Conservation (phyloP, 2,888 invertebrate species). For the Tromatobia lineatoria region DNA sequence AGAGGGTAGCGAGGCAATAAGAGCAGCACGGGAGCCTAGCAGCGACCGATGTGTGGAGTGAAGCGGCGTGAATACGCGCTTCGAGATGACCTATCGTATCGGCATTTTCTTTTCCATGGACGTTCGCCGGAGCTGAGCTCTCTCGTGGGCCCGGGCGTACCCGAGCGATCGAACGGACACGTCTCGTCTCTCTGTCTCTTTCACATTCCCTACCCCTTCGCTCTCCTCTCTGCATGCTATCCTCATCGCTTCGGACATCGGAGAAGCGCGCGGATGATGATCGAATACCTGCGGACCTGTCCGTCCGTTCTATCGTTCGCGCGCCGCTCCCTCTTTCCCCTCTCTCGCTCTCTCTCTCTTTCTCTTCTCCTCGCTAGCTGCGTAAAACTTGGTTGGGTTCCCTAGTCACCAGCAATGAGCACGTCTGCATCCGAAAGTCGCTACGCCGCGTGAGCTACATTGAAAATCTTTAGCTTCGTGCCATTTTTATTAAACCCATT, state of each 20-base stretch:
- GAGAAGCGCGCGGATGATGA: slow-evolving; percentile 58
- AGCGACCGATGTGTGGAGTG: slow-evolving; percentile 41
- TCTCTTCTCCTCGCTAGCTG: background rate
- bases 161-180: slow-evolving; percentile 66
- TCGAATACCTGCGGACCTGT: slow-evolving; percentile 66
- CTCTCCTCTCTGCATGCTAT: slow-evolving; percentile 40
- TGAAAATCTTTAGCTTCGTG: background rate
- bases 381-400: slow-evolving; percentile 28
- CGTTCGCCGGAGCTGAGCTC: slow-evolving; percentile 73
- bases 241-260: slow-evolving; percentile 56
- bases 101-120: slow-evolving; percentile 74
- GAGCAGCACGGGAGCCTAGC: slow-evolving; percentile 27
- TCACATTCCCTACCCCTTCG: slow-evolving; percentile 49
- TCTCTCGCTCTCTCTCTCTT: background rate
- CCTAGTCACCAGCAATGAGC: slow-evolving; percentile 17
- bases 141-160: slow-evolving; percentile 66
- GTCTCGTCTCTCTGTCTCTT: slow-evolving; percentile 47
- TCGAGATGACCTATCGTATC: slow-evolving; percentile 77
- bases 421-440: background rate
- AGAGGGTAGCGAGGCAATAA: slow-evolving; percentile 13
- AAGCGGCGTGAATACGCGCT: slow-evolving; percentile 54
- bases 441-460: background rate
- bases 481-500: background rate
- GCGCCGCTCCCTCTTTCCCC: background rate
- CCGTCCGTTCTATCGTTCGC: slow-evolving; percentile 44